Base-by-base conservation (phyloP, 2,113 vertebrate species). In the Xiphophorus hellerii region DNA sequence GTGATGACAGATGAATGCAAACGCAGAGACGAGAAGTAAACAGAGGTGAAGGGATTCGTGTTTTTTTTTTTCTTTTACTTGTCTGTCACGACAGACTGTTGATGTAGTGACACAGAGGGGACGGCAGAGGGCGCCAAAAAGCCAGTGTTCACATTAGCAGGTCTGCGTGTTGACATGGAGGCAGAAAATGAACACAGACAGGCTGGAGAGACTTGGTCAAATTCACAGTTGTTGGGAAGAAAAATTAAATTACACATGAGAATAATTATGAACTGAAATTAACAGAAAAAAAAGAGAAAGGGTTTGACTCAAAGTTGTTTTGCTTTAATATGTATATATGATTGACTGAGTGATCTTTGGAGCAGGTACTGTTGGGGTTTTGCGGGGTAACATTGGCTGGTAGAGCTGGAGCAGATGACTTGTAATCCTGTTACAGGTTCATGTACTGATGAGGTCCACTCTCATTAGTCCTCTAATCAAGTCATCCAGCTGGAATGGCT, bases 121-220 rank as follows among this genome's bases (percentile, higher is more conserved):
- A 77, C 92, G 91, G 87, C 82, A 92, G 91, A 74, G 77, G 90
- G 90, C 84, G 82, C 75, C 78, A 83, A 35, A 37, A 86, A 80
- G 81, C 78, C 74, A 14, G 66, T 67, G 65, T 27, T 68, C 62
- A 85, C 75, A 35, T 63, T 35, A 79, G 64, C 82, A 63, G 67
- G 17, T 48, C 44, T 48, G 14, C 5, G 1, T 20, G 44, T 48
- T 48, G 74, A 87, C 75, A 84, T 73, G 76, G 80, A 86, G 88
- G 44, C 44, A 48, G 44, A 20, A 48, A 17, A 17, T 48, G 83
- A 4, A 76, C 73, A 87, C 74, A 76, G 29, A 79, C 73, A 83
- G 48, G 71, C 68, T 84, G 67, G 25, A 78, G 74, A 80, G 61
- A 75, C 4, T 3, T 71, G 61, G 62, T 63, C 5, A 69, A 62